phyloP scores from a whole-genome alignment of 2,113 vertebrate genomes.

The Poeciliopsis retropinna region DNA sequence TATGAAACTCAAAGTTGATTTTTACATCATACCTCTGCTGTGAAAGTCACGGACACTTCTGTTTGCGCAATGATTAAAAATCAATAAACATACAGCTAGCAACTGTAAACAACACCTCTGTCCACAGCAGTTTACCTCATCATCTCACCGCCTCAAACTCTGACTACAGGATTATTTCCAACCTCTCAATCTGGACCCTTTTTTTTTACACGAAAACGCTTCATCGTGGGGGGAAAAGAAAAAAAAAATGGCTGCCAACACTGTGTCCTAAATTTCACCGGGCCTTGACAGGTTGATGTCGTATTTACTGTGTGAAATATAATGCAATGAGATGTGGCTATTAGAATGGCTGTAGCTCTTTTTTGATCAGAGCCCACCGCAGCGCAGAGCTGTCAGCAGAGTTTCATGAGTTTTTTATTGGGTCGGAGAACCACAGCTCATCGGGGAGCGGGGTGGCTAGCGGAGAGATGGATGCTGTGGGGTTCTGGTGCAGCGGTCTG shows the following conservation, averaged over 20 bases:
- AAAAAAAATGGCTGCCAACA: slow-evolving; percentile 47
- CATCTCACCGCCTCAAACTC: background rate
- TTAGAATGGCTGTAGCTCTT: slow-evolving; percentile 74
- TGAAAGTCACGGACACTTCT: background rate
- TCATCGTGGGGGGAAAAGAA: background rate
- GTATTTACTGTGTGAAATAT: slow-evolving; percentile 80
- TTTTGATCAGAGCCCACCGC: slow-evolving; percentile 66
- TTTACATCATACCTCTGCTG: too few species aligned
- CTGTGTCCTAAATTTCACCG: slow-evolving; percentile 68
- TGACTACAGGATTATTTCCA: background rate
- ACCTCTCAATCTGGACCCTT: slow-evolving; percentile 50
- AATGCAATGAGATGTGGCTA: slow-evolving; percentile 75
- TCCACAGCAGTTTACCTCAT: background rate
- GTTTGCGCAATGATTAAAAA: too few species aligned
- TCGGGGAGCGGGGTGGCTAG: slow-evolving; percentile 37
- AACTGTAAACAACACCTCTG: too few species aligned
- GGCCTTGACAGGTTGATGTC: slow-evolving; percentile 70
- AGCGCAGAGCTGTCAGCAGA: slow-evolving; percentile 68
- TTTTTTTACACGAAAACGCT: slow-evolving; percentile 53
- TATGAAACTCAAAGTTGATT: too few species aligned
- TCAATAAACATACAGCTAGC: too few species aligned
- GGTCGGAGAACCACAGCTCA: slow-evolving; percentile 55
- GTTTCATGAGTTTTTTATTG: slow-evolving; percentile 64
- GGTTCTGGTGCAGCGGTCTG: slow-evolving; percentile 25
- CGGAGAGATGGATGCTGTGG: slow-evolving; percentile 55